Evolutionary conservation across 2,797 vertebrate genomes (phyloP), one percentile per base, ranked within the genome.

Genomic region (Gila robusta): DNA sequence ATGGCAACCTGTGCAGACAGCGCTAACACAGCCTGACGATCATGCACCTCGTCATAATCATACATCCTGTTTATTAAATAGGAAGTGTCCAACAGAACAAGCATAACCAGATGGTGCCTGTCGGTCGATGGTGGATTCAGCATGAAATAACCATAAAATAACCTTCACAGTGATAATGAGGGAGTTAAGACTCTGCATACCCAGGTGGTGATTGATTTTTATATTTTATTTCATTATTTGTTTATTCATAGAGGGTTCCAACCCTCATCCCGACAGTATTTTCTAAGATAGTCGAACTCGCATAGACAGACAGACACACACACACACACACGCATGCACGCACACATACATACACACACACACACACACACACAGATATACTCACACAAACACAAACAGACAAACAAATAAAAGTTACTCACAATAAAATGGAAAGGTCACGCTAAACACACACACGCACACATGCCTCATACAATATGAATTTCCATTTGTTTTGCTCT

Each of bases 381-480:
- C 23, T 86, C 89, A 73, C 32, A 91, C 91, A 90, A 66, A 82
- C 88, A 82, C 32, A 82, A 77, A 89, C 89, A 67, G 62, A 87
- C 76, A 93, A 88, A 82, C 81, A 91, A 90, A 84, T 92, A 93
- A 87, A 87, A 88, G 89, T 82, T 49, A 56, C 78, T 86, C 86
- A 87, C 88, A 92, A 91, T 94, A 91, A 93, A 92, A 94, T 91
- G 89, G 88, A 93, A 94, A 94, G 93, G 92, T 94, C 92, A 94
- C 91, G 91, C 82, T 54, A 91, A 87, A 54, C 87, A 52, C 86
- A 52, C 86, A 85, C 52, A 47, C 86, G 69, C 84, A 86, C 83
- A 88, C 74, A 81, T 64, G 52, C 87, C 86, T 94, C 91, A 89
- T 94, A 85, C 91, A 93, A 92, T 93, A 94, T 94, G 89, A 93